Evolutionary conservation across 2,888 invertebrate species (phyloP).

Genomic region (Eupsilia transversa): DNA sequence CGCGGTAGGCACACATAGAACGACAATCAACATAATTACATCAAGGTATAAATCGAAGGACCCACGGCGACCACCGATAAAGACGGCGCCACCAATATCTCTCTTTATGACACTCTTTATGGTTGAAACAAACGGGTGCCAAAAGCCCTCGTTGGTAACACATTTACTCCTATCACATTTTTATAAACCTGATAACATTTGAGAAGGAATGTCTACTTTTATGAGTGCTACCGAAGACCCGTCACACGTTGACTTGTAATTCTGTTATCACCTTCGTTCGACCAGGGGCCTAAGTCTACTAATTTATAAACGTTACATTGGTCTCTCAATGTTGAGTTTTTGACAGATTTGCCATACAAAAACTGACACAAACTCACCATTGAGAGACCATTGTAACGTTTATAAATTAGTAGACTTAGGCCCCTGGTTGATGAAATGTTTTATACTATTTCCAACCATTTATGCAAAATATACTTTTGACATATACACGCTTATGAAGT

Average conservation of each 20-base stretch:
- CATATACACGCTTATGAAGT: too few species aligned
- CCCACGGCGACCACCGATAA: slow-evolving; percentile 70
- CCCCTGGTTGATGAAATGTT: too few species aligned
- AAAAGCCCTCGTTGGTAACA: slow-evolving; percentile 88
- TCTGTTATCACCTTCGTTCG: slow-evolving; percentile 86
- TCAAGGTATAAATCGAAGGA: slow-evolving; percentile 54
- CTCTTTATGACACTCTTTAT: slow-evolving; percentile 72
- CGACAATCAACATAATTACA: slow-evolving; percentile 63
- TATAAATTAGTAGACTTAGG: too few species aligned
- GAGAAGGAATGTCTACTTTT: slow-evolving; percentile 27
- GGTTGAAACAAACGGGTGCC: slow-evolving; percentile 85
- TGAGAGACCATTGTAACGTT: too few species aligned
- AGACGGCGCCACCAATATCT: slow-evolving; percentile 84
- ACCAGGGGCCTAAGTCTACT: too few species aligned
- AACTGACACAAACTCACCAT: too few species aligned
- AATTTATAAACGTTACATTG: too few species aligned
- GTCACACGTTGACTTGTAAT: slow-evolving; percentile 69
- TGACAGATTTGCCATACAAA: too few species aligned
- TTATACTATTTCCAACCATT: too few species aligned
- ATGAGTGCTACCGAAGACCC: slow-evolving; percentile 53
- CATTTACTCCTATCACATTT: slow-evolving; percentile 85
- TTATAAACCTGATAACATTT: slow-evolving; percentile 84
- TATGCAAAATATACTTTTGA: too few species aligned
- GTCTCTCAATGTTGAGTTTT: too few species aligned
- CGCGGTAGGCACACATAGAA: slow-evolving; percentile 61